A percentile compares a stretch with the other conserved stretches of the same genome.
Evolutionary conservation across 1,140 invertebrate species (phyloP).

Genomic region (Zophobas atratus): DNA sequence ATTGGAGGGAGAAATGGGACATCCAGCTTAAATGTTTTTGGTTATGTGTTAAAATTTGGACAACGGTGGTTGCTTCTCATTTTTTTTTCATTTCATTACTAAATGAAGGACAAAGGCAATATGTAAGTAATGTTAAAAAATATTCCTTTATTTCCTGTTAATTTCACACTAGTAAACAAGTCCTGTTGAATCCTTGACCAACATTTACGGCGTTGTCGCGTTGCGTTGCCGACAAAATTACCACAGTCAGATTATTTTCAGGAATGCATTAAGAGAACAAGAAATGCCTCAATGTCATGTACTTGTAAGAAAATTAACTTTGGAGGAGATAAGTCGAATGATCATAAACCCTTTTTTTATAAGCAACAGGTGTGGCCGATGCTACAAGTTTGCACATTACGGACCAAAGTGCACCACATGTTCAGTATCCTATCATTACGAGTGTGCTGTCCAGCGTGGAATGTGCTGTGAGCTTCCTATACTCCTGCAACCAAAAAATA

Average conservation of each 20-base stretch:
- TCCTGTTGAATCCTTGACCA: no score
- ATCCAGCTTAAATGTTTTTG: no score
- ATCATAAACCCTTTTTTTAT: constrained; percentile 2
- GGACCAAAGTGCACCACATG: not conserved
- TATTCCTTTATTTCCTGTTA: no score
- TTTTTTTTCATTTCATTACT: no score
- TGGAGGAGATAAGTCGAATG: constrained; percentile 19
- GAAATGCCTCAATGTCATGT: constrained; percentile 2
- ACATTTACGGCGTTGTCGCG: no score
- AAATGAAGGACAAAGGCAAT: no score
- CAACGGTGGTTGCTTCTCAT: no score
- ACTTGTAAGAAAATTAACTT: constrained; percentile 1
- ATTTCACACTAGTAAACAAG: no score
- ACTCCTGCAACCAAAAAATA: not conserved
- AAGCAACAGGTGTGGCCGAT: not conserved
- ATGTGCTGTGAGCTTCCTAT: not conserved
- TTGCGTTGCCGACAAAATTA: no score
- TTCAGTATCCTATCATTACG: constrained; percentile 1
- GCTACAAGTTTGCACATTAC: not conserved
- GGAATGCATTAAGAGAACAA: not conserved
- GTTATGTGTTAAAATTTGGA: no score
- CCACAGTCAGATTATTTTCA: constrained; percentile 12
- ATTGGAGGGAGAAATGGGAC: no score
- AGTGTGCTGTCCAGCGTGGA: not conserved
- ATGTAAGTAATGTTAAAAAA: no score